Evolutionary conservation across 2,888 invertebrate genomes (phyloP).

Genomic region (Epistrophella euchroma): DNA sequence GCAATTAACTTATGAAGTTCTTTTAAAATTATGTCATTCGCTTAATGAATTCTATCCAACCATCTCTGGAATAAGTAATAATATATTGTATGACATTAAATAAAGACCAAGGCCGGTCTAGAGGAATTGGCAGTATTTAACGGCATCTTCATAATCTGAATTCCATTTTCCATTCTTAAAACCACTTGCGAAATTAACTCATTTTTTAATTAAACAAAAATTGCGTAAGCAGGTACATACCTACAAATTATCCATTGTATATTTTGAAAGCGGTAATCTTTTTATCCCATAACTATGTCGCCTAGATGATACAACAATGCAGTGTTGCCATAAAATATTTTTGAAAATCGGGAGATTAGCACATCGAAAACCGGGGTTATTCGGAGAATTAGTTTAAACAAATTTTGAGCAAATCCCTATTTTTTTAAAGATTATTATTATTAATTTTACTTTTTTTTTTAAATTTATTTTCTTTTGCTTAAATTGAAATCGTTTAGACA

Average conservation of each 20-base stretch:
- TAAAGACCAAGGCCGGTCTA: conserved; percentile 12
- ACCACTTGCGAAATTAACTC: conserved; percentile 5
- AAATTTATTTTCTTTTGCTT: no score
- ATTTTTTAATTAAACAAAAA: conserved; percentile 50
- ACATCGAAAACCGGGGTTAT: no score
- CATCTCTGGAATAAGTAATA: neutral
- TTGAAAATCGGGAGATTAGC: no score
- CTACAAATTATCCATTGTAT: neutral
- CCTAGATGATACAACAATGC: conserved; percentile 54
- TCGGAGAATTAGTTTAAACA: no score
- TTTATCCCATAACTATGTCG: conserved; percentile 37
- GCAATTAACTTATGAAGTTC: neutral
- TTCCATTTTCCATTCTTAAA: conserved; percentile 27
- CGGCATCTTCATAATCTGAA: conserved; percentile 30
- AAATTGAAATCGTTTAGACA: no score
- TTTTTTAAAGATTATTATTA: no score
- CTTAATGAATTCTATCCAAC: neutral
- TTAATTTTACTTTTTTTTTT: no score
- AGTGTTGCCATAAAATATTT: no score
- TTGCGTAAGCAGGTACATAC: neutral
- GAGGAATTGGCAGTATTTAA: conserved; percentile 8
- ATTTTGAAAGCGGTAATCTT: conserved; percentile 56
- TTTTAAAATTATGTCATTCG: conserved; percentile 1
- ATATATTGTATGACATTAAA: conserved; percentile 10
- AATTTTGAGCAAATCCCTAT: no score